Evolutionary conservation across 2,888 invertebrate genomes (phyloP).

Genomic region (Amphipoea oculea): DNA sequence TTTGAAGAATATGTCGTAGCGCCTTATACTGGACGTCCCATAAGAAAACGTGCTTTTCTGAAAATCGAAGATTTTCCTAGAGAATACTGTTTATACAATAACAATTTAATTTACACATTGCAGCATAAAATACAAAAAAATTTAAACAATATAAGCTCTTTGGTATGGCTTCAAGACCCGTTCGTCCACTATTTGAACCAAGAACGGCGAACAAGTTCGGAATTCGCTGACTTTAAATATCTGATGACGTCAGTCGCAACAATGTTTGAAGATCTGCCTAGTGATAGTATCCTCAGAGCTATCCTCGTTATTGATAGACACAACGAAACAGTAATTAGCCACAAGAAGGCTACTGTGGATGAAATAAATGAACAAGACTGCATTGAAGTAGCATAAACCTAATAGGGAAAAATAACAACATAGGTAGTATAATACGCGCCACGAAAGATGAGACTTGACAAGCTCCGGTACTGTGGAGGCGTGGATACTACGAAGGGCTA

Average conservation of each 20-base stretch:
- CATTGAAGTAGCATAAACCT: not conserved
- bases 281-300: slow-evolving; percentile 31
- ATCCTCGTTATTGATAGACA: slow-evolving; percentile 2
- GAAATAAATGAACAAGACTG: not conserved
- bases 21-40: slow-evolving; percentile 50
- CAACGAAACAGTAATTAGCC: not conserved
- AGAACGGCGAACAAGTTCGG: not conserved
- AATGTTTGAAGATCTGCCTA: slow-evolving; percentile 28
- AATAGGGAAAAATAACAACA: not conserved
- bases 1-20: slow-evolving; percentile 57
- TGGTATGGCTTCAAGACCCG: slow-evolving; percentile 32
- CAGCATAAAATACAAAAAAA: not conserved
- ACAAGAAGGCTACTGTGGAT: not conserved
- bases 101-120: not conserved
- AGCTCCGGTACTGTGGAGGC: too few species aligned
- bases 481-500: too few species aligned
- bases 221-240: slow-evolving; percentile 16
- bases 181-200: slow-evolving; percentile 15
- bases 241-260: slow-evolving; percentile 22
- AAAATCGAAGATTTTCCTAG: slow-evolving; percentile 33
- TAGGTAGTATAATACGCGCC: too few species aligned
- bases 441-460: too few species aligned
- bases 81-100: slow-evolving; percentile 38
- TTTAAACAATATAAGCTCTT: not conserved
- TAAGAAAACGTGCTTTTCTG: slow-evolving; percentile 14